These are phyloP conservation scores for Anoura caudifer DNA, from an alignment of 2,113 vertebrate species.

Conservation along the genomic window DNA sequence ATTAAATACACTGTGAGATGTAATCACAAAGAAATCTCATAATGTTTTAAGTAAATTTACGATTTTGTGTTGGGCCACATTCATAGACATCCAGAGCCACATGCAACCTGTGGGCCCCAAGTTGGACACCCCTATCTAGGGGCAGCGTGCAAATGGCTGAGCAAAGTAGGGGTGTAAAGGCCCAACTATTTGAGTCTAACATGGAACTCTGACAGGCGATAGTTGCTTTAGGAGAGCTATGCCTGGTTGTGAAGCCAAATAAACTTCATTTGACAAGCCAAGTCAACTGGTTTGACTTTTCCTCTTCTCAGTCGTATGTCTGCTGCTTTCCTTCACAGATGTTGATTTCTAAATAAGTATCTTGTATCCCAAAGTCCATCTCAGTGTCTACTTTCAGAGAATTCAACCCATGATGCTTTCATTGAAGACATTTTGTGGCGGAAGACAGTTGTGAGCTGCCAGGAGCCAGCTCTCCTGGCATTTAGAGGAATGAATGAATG, in stretches of 20 bases:
- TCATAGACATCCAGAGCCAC: too few species aligned
- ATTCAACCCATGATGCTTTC: neutral
- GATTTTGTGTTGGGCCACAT: too few species aligned
- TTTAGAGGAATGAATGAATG: neutral
- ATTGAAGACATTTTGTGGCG: neutral
- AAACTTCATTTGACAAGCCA: too few species aligned
- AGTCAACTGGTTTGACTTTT: conserved; percentile 24
- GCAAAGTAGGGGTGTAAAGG: neutral
- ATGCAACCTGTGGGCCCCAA: too few species aligned
- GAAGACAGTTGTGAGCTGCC: neutral
- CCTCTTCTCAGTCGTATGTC: neutral
- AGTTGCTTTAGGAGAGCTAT: neutral
- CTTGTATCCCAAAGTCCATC: neutral
- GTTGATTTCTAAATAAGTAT: neutral
- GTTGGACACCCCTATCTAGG: neutral
- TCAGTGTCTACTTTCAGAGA: neutral
- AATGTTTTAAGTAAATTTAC: too few species aligned
- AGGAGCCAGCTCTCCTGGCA: neutral
- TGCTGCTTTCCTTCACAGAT: neutral
- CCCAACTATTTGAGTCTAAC: neutral
- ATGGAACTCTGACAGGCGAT: neutral
- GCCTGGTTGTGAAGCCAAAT: neutral
- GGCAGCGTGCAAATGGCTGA: neutral
- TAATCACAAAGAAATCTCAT: too few species aligned
- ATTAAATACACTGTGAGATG: too few species aligned